Base-by-base conservation (phyloP, 2,888 invertebrate genomes). In the Caenorhabditis sp. region DNA sequence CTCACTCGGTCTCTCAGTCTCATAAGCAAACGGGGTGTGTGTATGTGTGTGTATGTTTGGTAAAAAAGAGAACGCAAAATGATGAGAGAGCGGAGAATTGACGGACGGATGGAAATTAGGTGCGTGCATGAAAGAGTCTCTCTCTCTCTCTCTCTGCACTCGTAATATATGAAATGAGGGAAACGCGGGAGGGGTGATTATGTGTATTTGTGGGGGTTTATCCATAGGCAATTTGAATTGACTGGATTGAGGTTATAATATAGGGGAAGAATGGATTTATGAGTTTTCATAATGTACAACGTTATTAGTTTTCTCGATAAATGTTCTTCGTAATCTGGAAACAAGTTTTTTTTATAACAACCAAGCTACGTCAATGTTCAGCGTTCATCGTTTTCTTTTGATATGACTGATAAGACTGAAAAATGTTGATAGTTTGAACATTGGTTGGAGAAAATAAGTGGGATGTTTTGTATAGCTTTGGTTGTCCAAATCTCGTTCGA, bases 81-180 rank as follows among this genome's bases (percentile, higher is more conserved):
- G 43, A 43, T 43, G 20, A 52, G 52, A 52, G 21, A 21, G 58
- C 58, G 70, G 25, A 60, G 70, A 61, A 70, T 61, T 63, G 63
- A 57, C 52, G 60, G 64, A 60, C 43, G 63, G 63, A 64, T 43
- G 43, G 43, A 52, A 52, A 52, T 52, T 52, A 52, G 52, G 52
- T 52, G 57, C 60, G 49, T 21, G 27, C 43, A 43, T 43, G 43
- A 43, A 43, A 23, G 67, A 58, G 59, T 57, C 43, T 59, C 49
- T 59, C 57, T 57, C 27, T 43, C 43, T 43, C 43, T 43, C 12
- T 43, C 14, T 43, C 14, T 17, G 17, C 43, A 17, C 43, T 43
- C 43, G 43, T 43, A 43, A 17, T 17, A 43, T 43, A 43, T 43
- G 17, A 43, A 43, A 43, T 43, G 43, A 43, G 43, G 43, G 14